Percentiles rank a stretch among this genome's conserved stretches.
These are phyloP conservation scores for Amorpha juglandis DNA, from an alignment of 2,888 invertebrate genomes.

Conservation along the genomic window DNA sequence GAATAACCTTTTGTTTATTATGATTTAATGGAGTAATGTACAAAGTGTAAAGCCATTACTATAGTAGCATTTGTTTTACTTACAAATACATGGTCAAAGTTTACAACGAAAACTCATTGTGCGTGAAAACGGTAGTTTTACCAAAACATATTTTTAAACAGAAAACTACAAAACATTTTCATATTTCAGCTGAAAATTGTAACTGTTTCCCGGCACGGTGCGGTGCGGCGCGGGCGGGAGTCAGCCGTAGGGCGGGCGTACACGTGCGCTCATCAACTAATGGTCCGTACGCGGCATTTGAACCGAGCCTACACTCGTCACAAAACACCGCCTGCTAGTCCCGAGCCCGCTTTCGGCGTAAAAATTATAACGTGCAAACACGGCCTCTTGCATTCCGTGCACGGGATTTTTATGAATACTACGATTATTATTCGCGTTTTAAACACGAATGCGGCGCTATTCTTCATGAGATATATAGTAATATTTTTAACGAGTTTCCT, in stretches of 20 bases:
- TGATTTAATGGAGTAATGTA: constrained; percentile 18
- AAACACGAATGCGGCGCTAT: constrained; percentile 81
- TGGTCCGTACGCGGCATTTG: constrained; percentile 85
- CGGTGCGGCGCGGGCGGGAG: constrained; percentile 43
- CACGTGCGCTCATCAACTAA: constrained; percentile 84
- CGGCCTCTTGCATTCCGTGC: constrained; percentile 81
- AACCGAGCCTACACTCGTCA: constrained; percentile 81
- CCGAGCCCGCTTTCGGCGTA: constrained; percentile 78
- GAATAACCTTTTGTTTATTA: not conserved
- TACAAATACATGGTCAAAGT: constrained; percentile 58
- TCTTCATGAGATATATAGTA: constrained; percentile 81
- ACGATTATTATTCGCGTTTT: constrained; percentile 84
- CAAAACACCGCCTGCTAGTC: constrained; percentile 72
- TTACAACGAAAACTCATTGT: constrained; percentile 75
- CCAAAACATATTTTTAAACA: constrained; percentile 75
- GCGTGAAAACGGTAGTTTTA: constrained; percentile 79
- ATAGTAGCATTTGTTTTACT: constrained; percentile 35
- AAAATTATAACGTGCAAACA: constrained; percentile 84
- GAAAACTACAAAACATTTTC: constrained; percentile 79
- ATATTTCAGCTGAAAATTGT: constrained; percentile 81
- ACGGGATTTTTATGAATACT: constrained; percentile 80
- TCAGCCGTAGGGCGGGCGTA: constrained; percentile 68
- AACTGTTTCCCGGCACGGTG: constrained; percentile 63
- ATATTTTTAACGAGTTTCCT: constrained; percentile 84
- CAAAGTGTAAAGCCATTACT: constrained; percentile 13